Percentiles rank a stretch among this genome's conserved stretches.
phyloP scores from a whole-genome alignment of 2,113 vertebrate species.

The Anolis carolinensis region DNA sequence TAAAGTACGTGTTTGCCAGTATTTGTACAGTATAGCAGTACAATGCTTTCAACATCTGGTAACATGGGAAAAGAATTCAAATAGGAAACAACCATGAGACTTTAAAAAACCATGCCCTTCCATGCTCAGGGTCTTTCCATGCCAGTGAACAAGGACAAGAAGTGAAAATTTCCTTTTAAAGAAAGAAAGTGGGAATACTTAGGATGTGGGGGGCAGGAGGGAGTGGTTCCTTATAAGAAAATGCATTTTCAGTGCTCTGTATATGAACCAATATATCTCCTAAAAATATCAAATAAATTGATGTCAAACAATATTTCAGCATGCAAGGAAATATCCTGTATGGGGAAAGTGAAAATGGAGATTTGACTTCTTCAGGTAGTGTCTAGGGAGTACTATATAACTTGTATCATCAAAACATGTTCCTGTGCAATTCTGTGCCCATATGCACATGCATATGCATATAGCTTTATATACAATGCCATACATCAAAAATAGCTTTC shows the following conservation, averaged over 20 bases:
- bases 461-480: neutral
- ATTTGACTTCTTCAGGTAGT: constrained; percentile 4
- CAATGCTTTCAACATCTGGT: constrained; percentile 29
- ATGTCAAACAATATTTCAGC: constrained; percentile 23
- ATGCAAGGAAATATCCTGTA: neutral
- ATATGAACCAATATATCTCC: constrained; percentile 1
- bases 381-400: neutral
- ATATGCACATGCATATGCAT: neutral
- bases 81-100: neutral
- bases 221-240: neutral
- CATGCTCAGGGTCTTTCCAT: neutral
- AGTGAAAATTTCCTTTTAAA: neutral
- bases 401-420: neutral
- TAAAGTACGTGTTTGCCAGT: constrained; percentile 1
- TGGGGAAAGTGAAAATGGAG: constrained; percentile 10
- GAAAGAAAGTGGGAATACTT: neutral
- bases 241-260: constrained; percentile 24
- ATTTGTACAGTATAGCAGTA: rapidly evolving
- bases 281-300: neutral
- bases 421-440: neutral
- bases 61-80: neutral
- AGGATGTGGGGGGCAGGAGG: neutral
- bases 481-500: neutral
- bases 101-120: neutral
- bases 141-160: neutral